Conservation (phyloP, 2,113 vertebrate genomes). For the Condylura cristata region DNA sequence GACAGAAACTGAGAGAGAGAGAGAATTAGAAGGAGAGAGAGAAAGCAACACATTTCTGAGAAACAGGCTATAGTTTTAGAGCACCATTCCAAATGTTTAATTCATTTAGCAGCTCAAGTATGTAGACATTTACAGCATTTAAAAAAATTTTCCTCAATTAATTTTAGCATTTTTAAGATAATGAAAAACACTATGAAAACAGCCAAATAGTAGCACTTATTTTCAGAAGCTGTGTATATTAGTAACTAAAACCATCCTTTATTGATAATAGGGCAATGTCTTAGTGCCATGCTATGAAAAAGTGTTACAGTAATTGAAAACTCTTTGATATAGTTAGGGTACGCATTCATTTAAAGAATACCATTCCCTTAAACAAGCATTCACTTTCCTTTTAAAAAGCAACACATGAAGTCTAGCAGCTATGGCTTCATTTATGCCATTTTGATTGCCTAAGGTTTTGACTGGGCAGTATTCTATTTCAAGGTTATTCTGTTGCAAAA, state of each 20-base stretch:
- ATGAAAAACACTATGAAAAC: not conserved
- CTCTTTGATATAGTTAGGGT: not conserved
- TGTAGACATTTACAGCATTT: not conserved
- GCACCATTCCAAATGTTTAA: not conserved
- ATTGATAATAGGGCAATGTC: not conserved
- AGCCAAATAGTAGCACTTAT: not conserved
- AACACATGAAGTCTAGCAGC: not conserved
- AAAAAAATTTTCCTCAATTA: no score
- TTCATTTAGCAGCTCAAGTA: not conserved
- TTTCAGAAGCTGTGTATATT: constrained; percentile 40
- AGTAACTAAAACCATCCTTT: not conserved
- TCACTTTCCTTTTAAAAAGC: constrained; percentile 10
- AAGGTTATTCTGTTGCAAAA: constrained; percentile 72
- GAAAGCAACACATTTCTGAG: constrained; percentile 57
- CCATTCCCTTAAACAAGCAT: not conserved
- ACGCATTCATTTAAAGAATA: not conserved
- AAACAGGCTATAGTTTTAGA: constrained; percentile 52
- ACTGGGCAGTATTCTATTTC: constrained; percentile 52
- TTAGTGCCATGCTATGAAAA: not conserved
- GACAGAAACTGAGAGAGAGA: not conserved
- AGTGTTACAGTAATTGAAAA: not conserved
- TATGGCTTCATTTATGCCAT: constrained; percentile 4
- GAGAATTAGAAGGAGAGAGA: not conserved
- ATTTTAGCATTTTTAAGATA: constrained; percentile 34
- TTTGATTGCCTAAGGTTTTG: constrained; percentile 67